Percentiles rank a stretch among this genome's conserved stretches.
phyloP scores from a whole-genome alignment of 2,797 vertebrate species.

The Lagorchestes hirsutus region DNA sequence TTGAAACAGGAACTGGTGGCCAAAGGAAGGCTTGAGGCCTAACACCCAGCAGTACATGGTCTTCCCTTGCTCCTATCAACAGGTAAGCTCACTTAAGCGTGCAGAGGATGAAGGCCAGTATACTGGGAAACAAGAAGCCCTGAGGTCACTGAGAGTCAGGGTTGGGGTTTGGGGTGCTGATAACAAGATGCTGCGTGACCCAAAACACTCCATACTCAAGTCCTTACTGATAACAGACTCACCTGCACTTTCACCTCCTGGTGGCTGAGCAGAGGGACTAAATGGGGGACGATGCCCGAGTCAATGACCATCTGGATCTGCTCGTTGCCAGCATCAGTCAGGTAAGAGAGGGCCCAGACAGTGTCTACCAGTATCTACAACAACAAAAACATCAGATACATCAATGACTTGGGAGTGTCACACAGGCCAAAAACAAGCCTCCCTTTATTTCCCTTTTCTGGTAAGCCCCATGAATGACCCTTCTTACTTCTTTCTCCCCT shows the following conservation, averaged over 20 bases:
- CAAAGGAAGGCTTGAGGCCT: neutral
- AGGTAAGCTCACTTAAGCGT: neutral
- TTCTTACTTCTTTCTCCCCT: too few relatives aligned
- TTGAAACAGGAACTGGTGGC: neutral
- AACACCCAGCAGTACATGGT: neutral
- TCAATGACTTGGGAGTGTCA: neutral
- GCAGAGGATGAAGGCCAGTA: neutral
- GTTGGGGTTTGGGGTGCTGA: too few relatives aligned
- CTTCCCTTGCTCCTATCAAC: neutral
- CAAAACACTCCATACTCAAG: neutral
- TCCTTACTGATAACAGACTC: conserved; percentile 67
- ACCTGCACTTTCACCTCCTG: conserved; percentile 99
- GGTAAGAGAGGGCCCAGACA: conserved; percentile 98
- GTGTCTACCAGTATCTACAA: conserved; percentile 98
- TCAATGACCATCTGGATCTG: conserved; percentile 99
- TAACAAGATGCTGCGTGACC: too few relatives aligned
- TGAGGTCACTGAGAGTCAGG: too few relatives aligned
- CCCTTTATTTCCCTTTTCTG: neutral
- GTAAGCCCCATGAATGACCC: too few relatives aligned
- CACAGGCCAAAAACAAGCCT: too few relatives aligned
- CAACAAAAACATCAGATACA: neutral
- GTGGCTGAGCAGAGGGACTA: conserved; percentile 99
- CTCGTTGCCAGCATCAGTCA: conserved; percentile 98
- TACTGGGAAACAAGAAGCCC: neutral
- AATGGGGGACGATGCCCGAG: conserved; percentile 96